Evolutionary conservation across 2,888 invertebrate genomes (phyloP), one percentile per base, ranked within the genome.

Genomic region (Dascillus cervinus): DNA sequence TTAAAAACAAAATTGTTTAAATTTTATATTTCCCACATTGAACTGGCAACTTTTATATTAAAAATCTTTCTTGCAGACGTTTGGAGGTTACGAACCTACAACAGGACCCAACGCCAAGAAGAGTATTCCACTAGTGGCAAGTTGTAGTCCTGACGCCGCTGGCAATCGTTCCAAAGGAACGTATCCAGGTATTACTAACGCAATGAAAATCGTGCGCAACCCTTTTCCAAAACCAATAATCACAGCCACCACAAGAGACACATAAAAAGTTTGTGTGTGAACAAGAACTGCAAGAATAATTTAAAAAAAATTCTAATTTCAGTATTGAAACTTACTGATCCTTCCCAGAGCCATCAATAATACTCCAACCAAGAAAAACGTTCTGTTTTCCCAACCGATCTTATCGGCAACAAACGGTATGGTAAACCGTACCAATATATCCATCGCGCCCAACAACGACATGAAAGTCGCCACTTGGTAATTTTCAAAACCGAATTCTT

Each of bases 211-310:
- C 3, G 82, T 82, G 32, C 82, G 66, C 1, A 83, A 57, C 0
- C 78, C 82, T 62, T 82, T 83, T 11, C 79, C 80, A 34, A 77
- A 71, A 0, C 83, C 83, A 39, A 82, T 75, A 41, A 79, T 70
- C 1, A 75, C 69, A 14, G 79, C 77, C 8, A 79, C 72, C 9
- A 69, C 41, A 12, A 82, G 53, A 1, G 77, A 67, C 1, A 75
- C 60, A 6, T 55, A 49, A 51, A 72, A 78, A 6, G 69, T 67
- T 41, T 73, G 72, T 14, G 73, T 70, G 48, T 76, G 71, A 2
- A 81, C 76, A 33, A 82, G 62, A 31, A 75, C 77, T 77, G 32
- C 13, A 41, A 40, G 32, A 13, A 13, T 17, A 17, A 6, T 8
- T 17, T 17, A 17, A 17, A 4, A 4, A 8, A 17, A 17, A 17